Evolutionary conservation across 2,797 vertebrate genomes (phyloP).

Genomic region (Danionella dracula): DNA sequence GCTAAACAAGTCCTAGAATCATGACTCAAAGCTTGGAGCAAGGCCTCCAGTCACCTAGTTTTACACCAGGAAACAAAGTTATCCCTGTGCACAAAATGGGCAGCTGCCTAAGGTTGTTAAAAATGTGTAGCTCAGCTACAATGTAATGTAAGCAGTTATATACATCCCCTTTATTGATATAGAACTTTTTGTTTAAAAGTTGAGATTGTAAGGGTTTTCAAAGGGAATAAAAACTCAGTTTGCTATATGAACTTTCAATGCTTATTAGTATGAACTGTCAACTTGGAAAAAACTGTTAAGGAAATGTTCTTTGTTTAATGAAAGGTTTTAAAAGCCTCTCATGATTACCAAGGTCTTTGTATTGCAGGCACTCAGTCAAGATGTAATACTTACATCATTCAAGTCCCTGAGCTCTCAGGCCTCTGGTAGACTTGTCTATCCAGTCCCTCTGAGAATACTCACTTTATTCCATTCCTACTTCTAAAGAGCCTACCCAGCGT

Average conservation of each 20-base stretch:
- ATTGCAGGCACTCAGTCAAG: slow-evolving; percentile 29
- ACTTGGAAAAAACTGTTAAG: slow-evolving; percentile 29
- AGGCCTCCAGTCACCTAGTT: too few species aligned
- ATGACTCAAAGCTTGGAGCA: too few species aligned
- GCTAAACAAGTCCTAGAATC: too few species aligned
- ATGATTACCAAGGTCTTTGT: slow-evolving; percentile 25
- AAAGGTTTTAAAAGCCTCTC: slow-evolving; percentile 1
- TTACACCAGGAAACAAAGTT: too few species aligned
- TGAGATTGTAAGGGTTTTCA: too few species aligned
- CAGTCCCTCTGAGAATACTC: slow-evolving; percentile 40
- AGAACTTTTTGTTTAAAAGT: too few species aligned
- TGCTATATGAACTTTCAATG: background rate
- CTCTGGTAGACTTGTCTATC: slow-evolving; percentile 37
- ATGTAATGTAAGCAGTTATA: too few species aligned
- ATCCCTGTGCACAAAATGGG: too few species aligned
- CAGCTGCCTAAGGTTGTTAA: too few species aligned
- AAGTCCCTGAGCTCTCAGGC: slow-evolving; percentile 31
- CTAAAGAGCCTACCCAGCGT: slow-evolving; percentile 23
- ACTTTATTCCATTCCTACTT: slow-evolving; percentile 41
- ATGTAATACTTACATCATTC: slow-evolving; percentile 47
- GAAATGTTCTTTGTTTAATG: background rate
- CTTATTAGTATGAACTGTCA: slow-evolving; percentile 35
- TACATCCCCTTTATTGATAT: too few species aligned
- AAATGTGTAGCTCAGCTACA: too few species aligned
- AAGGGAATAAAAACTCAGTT: background rate